Conservation (phyloP, 92 coral and sea anemone species). For the Palythoa grandis region DNA sequence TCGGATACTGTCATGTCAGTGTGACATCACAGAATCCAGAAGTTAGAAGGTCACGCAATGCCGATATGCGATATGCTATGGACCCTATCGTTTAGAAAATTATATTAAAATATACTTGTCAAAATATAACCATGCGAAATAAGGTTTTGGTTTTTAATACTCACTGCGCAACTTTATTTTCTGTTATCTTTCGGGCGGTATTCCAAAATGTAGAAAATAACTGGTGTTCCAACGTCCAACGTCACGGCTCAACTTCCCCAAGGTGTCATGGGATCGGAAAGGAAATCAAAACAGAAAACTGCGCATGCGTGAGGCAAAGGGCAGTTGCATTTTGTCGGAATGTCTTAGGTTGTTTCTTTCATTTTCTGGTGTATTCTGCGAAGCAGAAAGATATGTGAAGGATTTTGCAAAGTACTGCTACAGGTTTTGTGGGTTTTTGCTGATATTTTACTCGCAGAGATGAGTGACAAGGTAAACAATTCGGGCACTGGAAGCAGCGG, state of each 20-base stretch:
- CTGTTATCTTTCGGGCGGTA: background rate
- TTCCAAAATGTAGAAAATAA: background rate
- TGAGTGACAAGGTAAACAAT: constrained; percentile 30
- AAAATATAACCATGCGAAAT: no score
- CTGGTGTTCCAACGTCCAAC: background rate
- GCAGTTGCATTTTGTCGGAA: constrained; percentile 20
- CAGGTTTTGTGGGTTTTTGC: background rate
- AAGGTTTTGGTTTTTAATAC: no score
- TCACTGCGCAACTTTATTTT: background rate
- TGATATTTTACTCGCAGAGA: constrained; percentile 4
- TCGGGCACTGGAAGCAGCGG: constrained; percentile 40
- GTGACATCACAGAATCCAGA: background rate
- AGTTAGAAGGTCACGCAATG: background rate
- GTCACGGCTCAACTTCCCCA: background rate
- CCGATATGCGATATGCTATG: background rate
- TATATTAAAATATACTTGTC: no score
- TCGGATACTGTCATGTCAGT: background rate
- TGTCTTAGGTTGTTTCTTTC: background rate
- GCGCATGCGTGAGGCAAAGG: constrained; percentile 32
- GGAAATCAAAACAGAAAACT: constrained; percentile 30
- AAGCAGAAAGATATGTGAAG: constrained; percentile 23
- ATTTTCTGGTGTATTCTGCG: constrained; percentile 5
- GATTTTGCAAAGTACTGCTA: background rate
- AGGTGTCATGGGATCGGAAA: constrained; percentile 46
- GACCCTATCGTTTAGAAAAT: background rate